A percentile compares a stretch with the other conserved stretches of the same genome.
These are phyloP conservation scores for Cricetomys ansorgei DNA, from an alignment of 2,113 vertebrate genomes.

Conservation along the genomic window DNA sequence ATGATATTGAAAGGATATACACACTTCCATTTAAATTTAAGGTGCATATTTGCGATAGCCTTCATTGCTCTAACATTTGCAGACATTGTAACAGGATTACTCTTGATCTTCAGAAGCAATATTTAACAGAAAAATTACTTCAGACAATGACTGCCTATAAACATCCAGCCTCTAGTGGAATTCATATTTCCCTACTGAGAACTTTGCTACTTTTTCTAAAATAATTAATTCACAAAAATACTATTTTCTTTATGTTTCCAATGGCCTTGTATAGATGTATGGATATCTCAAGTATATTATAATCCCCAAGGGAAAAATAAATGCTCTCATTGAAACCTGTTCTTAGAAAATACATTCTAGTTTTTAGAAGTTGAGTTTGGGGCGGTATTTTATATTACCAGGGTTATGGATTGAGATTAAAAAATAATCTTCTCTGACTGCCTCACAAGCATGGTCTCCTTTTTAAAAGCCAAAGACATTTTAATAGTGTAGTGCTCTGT, in stretches of 20 bases:
- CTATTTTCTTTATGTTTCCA: background rate
- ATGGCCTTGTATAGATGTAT: background rate
- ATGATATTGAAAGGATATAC: background rate
- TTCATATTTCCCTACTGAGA: background rate
- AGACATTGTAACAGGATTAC: background rate
- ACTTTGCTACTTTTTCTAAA: background rate
- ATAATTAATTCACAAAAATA: constrained; percentile 14
- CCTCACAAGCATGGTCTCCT: background rate
- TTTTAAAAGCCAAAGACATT: background rate
- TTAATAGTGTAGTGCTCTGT: background rate
- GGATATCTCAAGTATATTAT: background rate
- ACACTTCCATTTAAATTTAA: background rate
- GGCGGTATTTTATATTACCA: background rate
- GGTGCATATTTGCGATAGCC: background rate
- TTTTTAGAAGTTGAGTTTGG: background rate
- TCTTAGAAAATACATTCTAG: background rate
- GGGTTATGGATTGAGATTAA: background rate
- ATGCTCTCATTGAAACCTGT: background rate
- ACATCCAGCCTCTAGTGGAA: background rate
- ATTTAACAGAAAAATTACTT: background rate
- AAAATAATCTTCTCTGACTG: background rate
- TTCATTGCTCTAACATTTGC: background rate
- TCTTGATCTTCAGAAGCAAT: background rate
- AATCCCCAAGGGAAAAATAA: background rate
- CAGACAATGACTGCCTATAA: background rate